A percentile compares a stretch with the other conserved stretches of the same genome.
phyloP scores from a whole-genome alignment of 2,888 invertebrate genomes.

The Blomia tropicalis region DNA sequence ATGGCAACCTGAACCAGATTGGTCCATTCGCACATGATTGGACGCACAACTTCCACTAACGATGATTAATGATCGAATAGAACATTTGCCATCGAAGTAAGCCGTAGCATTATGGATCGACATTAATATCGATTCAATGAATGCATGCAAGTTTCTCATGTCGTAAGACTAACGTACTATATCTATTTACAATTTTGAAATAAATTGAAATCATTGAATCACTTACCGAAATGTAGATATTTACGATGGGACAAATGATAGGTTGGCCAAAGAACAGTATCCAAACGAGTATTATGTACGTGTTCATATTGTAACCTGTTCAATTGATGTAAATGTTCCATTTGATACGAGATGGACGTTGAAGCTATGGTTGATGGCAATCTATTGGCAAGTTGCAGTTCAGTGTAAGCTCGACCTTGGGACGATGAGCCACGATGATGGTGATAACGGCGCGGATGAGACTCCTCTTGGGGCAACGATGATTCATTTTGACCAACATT shows the following conservation, averaged over 20 bases:
- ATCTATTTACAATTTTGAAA: too few relatives aligned
- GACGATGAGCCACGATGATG: neutral
- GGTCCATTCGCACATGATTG: too few relatives aligned
- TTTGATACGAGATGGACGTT: neutral
- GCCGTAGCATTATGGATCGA: too few relatives aligned
- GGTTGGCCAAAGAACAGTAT: slow-evolving; percentile 52
- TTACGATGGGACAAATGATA: slow-evolving; percentile 84
- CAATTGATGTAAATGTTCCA: neutral
- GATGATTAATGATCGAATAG: too few relatives aligned
- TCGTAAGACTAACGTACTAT: too few relatives aligned
- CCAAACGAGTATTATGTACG: neutral
- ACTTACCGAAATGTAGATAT: slow-evolving; percentile 44
- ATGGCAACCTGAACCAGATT: too few relatives aligned
- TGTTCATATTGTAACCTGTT: neutral
- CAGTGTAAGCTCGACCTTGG: neutral
- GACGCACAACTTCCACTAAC: too few relatives aligned
- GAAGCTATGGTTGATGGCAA: neutral
- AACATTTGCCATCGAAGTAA: too few relatives aligned
- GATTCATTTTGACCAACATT: neutral
- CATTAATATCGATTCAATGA: too few relatives aligned
- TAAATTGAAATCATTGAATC: too few relatives aligned
- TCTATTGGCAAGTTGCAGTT: neutral
- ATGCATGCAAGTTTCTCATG: too few relatives aligned
- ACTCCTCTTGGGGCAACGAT: neutral
- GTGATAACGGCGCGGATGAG: neutral